These are phyloP conservation scores for Rhinatrema bivittatum DNA, from an alignment of 2,797 vertebrate species.

Conservation along the genomic window DNA sequence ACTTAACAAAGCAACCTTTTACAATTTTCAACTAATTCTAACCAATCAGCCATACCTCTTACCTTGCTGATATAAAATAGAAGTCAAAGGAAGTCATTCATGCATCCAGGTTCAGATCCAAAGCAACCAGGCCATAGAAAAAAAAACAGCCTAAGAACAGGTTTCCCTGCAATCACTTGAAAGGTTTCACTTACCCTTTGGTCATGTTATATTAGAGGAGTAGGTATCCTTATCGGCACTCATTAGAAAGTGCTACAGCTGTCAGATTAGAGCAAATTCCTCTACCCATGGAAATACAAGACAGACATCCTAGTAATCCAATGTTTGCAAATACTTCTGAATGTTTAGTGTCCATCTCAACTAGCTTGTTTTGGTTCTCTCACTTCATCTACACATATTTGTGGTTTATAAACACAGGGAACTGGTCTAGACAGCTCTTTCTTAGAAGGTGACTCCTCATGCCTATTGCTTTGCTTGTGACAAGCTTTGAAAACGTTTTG, in stretches of 20 bases:
- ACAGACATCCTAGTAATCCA: slow-evolving; percentile 1
- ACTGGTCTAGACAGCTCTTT: slow-evolving; percentile 16
- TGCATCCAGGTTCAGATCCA: too few relatives aligned
- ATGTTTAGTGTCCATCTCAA: slow-evolving; percentile 8
- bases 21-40: too few relatives aligned
- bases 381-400: slow-evolving; percentile 5
- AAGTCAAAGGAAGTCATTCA: too few relatives aligned
- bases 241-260: not conserved
- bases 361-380: not conserved
- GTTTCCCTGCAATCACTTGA: too few relatives aligned
- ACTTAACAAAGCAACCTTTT: too few relatives aligned
- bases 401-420: slow-evolving; percentile 9
- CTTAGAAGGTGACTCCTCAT: slow-evolving; percentile 15
- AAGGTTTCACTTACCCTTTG: too few relatives aligned
- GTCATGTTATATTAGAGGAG: not conserved
- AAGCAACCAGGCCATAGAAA: too few relatives aligned
- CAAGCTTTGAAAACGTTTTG: slow-evolving; percentile 1
- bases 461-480: not conserved
- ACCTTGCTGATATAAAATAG: too few relatives aligned
- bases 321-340: not conserved
- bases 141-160: too few relatives aligned
- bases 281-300: slow-evolving; percentile 4
- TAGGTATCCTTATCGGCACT: not conserved
- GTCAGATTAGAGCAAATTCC: not conserved
- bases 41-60: too few relatives aligned